A percentile compares a stretch with the other conserved stretches of the same genome.
These are phyloP conservation scores for Hydropotes inermis DNA, from an alignment of 2,113 vertebrate species.

Conservation along the genomic window DNA sequence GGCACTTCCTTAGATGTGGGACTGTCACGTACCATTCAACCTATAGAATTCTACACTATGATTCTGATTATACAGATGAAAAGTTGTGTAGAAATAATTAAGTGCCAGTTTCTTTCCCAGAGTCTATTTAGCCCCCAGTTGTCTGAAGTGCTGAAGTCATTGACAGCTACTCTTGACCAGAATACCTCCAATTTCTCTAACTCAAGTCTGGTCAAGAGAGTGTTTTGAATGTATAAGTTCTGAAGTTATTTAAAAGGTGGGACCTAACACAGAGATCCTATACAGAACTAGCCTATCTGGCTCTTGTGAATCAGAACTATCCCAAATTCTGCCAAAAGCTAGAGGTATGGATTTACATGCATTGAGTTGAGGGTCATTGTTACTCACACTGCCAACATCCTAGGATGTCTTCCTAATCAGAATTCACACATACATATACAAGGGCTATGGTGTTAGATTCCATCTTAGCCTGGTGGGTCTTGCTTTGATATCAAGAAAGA, in stretches of 20 bases:
- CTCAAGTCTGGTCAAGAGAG: not conserved
- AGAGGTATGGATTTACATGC: not conserved
- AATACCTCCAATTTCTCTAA: not conserved
- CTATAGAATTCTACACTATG: not conserved
- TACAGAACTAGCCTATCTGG: not conserved
- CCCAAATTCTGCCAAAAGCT: not conserved
- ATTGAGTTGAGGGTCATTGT: too few species aligned
- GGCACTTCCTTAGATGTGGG: not conserved
- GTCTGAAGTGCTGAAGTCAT: not conserved
- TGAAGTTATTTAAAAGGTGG: not conserved
- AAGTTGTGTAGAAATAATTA: not conserved
- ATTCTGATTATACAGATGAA: not conserved
- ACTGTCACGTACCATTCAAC: not conserved
- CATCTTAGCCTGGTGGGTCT: not conserved
- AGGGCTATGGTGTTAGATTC: not conserved
- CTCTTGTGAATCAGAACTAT: not conserved
- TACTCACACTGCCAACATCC: not conserved
- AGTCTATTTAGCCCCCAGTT: not conserved
- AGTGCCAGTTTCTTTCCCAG: not conserved
- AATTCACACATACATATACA: not conserved
- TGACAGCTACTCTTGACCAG: not conserved
- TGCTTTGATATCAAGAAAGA: not conserved
- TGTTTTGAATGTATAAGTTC: not conserved
- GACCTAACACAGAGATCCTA: not conserved
- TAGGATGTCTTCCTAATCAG: not conserved